A percentile compares a stretch with the other conserved stretches of the same genome.
Evolutionary conservation across 1,140 invertebrate genomes (phyloP).

Genomic region (Drosophila quadrilineata): DNA sequence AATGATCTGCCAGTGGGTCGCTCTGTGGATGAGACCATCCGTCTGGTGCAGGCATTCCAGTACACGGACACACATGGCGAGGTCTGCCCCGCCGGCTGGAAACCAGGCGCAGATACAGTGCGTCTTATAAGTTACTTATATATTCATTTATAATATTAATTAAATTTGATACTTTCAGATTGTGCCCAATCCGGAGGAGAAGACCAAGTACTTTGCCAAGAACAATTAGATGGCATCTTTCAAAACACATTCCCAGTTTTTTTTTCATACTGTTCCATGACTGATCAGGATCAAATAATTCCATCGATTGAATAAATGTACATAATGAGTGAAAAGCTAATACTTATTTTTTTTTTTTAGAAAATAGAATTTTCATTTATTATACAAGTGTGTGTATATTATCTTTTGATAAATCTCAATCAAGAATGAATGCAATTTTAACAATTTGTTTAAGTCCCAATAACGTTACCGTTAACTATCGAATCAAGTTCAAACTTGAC

Average conservation of each 20-base stretch:
- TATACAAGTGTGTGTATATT: constrained; percentile 34
- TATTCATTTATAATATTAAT: neutral
- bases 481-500: neutral
- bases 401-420: constrained; percentile 32
- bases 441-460: constrained; percentile 14
- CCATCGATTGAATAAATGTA: constrained; percentile 43
- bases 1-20: constrained; percentile 96
- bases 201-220: constrained; percentile 88
- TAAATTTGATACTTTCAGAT: constrained; percentile 83
- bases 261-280: constrained; percentile 21
- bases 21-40: constrained; percentile 94
- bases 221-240: constrained; percentile 44
- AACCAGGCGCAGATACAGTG: constrained; percentile 93
- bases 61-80: constrained; percentile 95
- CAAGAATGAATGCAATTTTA: constrained; percentile 50
- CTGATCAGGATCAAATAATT: no score
- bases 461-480: constrained; percentile 20
- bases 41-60: constrained; percentile 96
- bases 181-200: constrained; percentile 88
- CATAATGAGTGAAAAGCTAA: neutral
- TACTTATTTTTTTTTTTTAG: constrained; percentile 40
- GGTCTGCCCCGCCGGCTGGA: constrained; percentile 97
- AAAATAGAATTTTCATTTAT: constrained; percentile 63
- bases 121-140: constrained; percentile 41
- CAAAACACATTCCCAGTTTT: constrained; percentile 38